Conservation (phyloP, 2,888 invertebrate genomes). For the Leptinotarsa tumamoca region DNA sequence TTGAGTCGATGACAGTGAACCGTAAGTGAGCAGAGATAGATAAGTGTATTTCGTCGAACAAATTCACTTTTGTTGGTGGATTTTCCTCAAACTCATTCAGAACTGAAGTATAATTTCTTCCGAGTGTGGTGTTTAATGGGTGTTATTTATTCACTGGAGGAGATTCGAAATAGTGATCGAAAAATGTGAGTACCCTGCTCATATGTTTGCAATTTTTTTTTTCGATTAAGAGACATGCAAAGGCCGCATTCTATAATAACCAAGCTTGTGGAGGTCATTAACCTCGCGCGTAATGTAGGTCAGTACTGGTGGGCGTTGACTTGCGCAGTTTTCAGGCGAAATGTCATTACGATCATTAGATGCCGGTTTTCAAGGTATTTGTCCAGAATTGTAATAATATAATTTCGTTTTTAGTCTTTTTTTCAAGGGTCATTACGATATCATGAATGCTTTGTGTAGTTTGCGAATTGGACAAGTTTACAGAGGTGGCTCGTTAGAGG, state of each 20-base stretch:
- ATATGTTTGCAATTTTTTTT: constrained; percentile 12
- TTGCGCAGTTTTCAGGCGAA: constrained; percentile 57
- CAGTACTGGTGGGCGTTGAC: constrained; percentile 65
- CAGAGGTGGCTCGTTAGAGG: not conserved
- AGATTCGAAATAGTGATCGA: constrained; percentile 32
- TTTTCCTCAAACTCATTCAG: constrained; percentile 1
- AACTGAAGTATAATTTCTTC: constrained; percentile 11
- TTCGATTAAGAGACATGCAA: constrained; percentile 23
- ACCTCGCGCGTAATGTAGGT: constrained; percentile 64
- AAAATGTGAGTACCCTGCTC: constrained; percentile 55
- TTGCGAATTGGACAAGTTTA: not conserved
- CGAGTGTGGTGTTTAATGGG: constrained; percentile 38
- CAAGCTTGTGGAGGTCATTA: constrained; percentile 59
- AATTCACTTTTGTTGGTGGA: not conserved
- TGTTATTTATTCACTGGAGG: constrained; percentile 26
- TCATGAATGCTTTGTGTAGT: not conserved
- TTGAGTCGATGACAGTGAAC: constrained; percentile 22
- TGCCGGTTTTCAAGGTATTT: constrained; percentile 35
- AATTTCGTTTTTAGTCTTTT: not conserved
- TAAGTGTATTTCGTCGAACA: not conserved
- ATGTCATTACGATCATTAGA: constrained; percentile 53
- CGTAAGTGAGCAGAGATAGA: not conserved
- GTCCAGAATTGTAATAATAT: not conserved
- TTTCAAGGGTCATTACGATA: not conserved
- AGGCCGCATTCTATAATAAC: constrained; percentile 57